Conservation (phyloP, 2,888 invertebrate genomes). For the Limnephilus rhombicus region DNA sequence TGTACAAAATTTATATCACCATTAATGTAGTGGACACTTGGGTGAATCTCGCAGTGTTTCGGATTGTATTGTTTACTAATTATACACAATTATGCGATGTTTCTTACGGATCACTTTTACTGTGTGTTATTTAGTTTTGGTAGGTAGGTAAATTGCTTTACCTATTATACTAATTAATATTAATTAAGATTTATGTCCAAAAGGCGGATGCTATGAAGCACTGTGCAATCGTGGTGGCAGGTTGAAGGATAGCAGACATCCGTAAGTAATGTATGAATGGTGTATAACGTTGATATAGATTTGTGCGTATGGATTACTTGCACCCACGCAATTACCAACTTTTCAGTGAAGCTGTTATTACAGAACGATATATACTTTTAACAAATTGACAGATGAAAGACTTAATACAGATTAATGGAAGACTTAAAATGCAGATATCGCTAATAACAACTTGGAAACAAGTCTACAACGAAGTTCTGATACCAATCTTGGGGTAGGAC, state of each 20-base stretch:
- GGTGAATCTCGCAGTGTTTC: too few species aligned
- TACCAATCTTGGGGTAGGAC: too few species aligned
- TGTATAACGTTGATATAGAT: slow-evolving; percentile 26
- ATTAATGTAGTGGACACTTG: too few species aligned
- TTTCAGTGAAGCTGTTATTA: neutral
- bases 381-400: neutral
- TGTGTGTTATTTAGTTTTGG: too few species aligned
- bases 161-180: too few species aligned
- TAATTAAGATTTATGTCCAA: neutral
- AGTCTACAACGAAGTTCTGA: neutral
- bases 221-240: neutral
- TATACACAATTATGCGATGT: too few species aligned
- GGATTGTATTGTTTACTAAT: too few species aligned
- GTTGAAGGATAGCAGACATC: neutral
- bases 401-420: neutral
- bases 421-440: neutral
- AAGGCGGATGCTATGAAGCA: neutral
- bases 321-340: slow-evolving; percentile 20
- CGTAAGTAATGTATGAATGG: slow-evolving; percentile 23
- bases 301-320: slow-evolving; percentile 5
- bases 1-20: too few species aligned
- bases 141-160: too few species aligned
- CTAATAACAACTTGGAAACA: neutral
- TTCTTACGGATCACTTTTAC: too few species aligned
- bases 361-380: neutral